Evolutionary conservation across 2,113 vertebrate species (phyloP), one percentile per base, ranked within the genome.

Genomic region (Dipodomys ordii): DNA sequence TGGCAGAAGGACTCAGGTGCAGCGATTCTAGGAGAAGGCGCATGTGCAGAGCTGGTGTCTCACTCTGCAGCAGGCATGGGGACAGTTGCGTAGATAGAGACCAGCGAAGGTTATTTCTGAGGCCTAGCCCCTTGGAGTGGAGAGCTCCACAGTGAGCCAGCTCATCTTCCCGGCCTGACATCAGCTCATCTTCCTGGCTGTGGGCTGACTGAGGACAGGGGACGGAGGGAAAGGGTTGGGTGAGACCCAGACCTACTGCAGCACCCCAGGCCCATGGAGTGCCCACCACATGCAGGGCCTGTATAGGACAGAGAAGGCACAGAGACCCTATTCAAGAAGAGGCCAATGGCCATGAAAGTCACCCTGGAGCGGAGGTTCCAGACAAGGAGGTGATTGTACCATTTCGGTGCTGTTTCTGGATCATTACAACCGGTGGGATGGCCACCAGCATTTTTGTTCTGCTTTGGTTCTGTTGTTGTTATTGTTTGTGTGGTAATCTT

Each of bases 71-170:
- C 46, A 82, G 25, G 67, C 62, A 0, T 68, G 65, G 85, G 39
- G 23, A 60, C 8, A 20, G 86, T 92, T 78, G 20, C 74, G 9
- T 67, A 94, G 94, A 96, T 78, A 94, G 57, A 64, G 49, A 81
- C 46, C 84, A 32, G 90, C 84, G 90, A 64, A 68, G 65, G 46
- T 93, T 95, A 84, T 20, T 22, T 44, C 60, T 2, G 20, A 78
- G 67, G 85, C 20, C 1, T 1, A 6, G 57, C 4, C 1, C 53
- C 67, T 19, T 78, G 96, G 80, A 94, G 83, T 94, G 87, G 85
- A 96, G 86, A 83, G 92, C 60, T 2, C 0, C 73, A 39, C 5
- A 6, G 39, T 39, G 39, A 39, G 39, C 39, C 39, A 39, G 39
- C 39, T 39, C 39, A 39, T 39, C 39, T 39, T 39, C 39, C 39